Evolutionary conservation across 37 sponge, comb jelly and placozoan genomes (phyloP).

Genomic region (Hormiphora californensis): DNA sequence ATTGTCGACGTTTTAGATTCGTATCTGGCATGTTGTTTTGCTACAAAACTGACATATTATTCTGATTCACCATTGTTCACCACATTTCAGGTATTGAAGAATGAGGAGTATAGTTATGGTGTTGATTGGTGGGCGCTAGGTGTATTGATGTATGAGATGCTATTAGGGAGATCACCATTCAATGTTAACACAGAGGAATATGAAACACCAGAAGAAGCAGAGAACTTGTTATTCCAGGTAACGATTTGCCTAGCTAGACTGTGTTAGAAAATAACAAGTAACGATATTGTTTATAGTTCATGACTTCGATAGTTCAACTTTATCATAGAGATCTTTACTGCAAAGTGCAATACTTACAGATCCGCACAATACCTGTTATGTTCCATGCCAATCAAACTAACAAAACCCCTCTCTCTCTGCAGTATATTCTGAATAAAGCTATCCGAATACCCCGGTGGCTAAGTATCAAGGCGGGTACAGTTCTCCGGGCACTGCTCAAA

Average conservation of each 20-base stretch:
- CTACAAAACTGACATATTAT: neutral
- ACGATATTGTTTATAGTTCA: neutral
- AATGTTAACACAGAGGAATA: conserved; percentile 74
- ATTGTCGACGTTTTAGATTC: neutral
- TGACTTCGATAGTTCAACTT: neutral
- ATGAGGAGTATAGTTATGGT: conserved; percentile 59
- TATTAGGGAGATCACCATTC: conserved; percentile 91
- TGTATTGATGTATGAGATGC: conserved; percentile 94
- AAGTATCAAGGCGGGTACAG: conserved; percentile 82
- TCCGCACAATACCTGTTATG: neutral
- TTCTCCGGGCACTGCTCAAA: conserved; percentile 77
- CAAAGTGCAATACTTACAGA: neutral
- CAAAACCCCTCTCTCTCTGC: neutral
- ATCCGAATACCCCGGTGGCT: conserved; percentile 88
- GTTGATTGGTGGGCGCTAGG: conserved; percentile 99
- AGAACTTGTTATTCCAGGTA: conserved; percentile 95
- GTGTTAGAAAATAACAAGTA: neutral
- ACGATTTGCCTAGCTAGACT: neutral
- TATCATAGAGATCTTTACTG: neutral
- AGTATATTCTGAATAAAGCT: conserved; percentile 88
- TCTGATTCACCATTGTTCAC: neutral
- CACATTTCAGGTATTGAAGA: conserved; percentile 16
- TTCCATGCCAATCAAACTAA: neutral
- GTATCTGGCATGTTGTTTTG: neutral
- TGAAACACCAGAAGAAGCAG: conserved; percentile 87